Base-by-base conservation (phyloP, 2,888 invertebrate genomes). In the Chrysolina haemoptera region DNA sequence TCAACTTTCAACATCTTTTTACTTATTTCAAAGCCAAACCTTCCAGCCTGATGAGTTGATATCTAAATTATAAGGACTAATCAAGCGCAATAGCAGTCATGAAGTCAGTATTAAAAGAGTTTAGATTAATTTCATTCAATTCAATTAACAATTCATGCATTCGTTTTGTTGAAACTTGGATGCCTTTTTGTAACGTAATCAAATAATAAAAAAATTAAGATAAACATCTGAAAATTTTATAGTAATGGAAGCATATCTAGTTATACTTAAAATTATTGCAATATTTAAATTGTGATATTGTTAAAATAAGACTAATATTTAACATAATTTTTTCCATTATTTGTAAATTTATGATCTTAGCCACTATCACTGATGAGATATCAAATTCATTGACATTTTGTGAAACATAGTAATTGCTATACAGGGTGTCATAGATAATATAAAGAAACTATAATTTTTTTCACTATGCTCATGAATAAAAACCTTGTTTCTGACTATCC, bases 231-330 rank as follows among this genome's bases (percentile, higher is more conserved):
- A 76, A 75, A 73, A 76, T 16, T 48, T 80, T 77, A 78, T 65
- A 84, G 84, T 86, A 85, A 86, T 85, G 84, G 83, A 86, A 85
- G 86, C 87, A 87, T 87, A 87, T 87, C 87, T 87, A 86, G 86
- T 84, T 86, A 86, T 76, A 79, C 75, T 79, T 78, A 83, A 83
- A 86, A 84, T 87, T 87, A 87, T 88, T 88, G 88, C 88, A 88
- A 88, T 88, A 88, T 87, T 78, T 82, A 86, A 87, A 87, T 88
- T 88, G 88, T 88, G 88, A 88, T 88, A 88, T 87, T 85, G 86
- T 87, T 87, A 85, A 86, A 77, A 87, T 87, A 87, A 88, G 87
- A 87, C 87, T 88, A 87, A 87, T 85, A 85, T 75, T 71, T 84
- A 85, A 85, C 82, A 74, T 75, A 72, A 70, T 75, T 78, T 86